Evolutionary conservation across 2,113 vertebrate species (phyloP).

Genomic region (Lepisosteus osseus): DNA sequence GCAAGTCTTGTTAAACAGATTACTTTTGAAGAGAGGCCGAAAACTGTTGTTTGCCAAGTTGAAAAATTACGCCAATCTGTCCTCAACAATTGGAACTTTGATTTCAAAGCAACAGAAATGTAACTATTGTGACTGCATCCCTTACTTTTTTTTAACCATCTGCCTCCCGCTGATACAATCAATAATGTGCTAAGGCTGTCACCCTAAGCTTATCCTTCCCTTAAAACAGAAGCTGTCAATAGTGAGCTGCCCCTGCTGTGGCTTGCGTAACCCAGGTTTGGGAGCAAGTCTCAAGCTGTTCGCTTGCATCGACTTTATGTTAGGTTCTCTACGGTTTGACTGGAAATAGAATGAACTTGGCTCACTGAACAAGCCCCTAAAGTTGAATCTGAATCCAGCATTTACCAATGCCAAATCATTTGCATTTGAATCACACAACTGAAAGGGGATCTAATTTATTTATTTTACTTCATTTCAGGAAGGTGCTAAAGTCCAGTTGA

Average conservation of each 20-base stretch:
- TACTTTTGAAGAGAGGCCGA: constrained; percentile 71
- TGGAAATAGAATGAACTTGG: constrained; percentile 3
- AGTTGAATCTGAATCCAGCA: background rate
- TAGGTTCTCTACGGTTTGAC: background rate
- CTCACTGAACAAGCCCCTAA: background rate
- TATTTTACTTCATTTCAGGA: background rate
- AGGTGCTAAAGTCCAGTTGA: background rate
- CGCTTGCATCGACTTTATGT: constrained; percentile 29
- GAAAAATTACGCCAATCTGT: constrained; percentile 89
- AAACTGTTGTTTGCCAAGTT: constrained; percentile 71
- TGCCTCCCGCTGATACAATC: constrained; percentile 67
- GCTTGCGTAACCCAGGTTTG: constrained; percentile 17
- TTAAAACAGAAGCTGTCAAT: constrained; percentile 62
- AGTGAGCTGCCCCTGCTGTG: constrained; percentile 36
- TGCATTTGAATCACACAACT: background rate
- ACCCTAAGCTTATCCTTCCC: constrained; percentile 44
- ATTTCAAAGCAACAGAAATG: constrained; percentile 76
- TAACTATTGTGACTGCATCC: constrained; percentile 78
- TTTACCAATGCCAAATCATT: background rate
- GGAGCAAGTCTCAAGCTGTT: constrained; percentile 8
- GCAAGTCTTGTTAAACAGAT: constrained; percentile 72
- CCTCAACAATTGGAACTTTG: constrained; percentile 66
- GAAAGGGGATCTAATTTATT: background rate
- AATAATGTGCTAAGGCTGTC: constrained; percentile 60
- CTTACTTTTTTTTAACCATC: constrained; percentile 67